phyloP scores from a whole-genome alignment of 2,888 invertebrate species.

The Linnaemya tessellans region DNA sequence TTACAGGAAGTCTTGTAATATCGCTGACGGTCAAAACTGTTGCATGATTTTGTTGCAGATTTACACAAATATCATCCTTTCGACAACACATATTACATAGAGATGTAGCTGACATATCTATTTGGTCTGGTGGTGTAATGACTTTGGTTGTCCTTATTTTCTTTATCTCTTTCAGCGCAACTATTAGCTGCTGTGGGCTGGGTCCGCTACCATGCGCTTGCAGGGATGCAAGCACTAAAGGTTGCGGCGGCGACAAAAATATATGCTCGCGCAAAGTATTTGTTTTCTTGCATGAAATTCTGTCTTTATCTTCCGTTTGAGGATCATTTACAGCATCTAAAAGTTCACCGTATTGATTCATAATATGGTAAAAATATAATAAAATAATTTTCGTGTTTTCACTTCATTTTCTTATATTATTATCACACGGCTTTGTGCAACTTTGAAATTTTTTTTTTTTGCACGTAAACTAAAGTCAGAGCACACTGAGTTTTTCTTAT shows the following conservation, averaged over 20 bases:
- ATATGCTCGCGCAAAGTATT: not conserved
- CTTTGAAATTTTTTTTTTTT: not conserved
- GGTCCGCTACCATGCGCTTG: constrained; percentile 10
- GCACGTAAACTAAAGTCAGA: no score
- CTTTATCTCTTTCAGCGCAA: not conserved
- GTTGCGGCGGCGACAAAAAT: not conserved
- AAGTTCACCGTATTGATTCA: constrained; percentile 20
- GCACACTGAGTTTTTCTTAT: not conserved
- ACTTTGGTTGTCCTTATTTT: not conserved
- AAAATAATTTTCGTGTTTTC: not conserved
- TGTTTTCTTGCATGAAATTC: not conserved
- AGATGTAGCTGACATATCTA: constrained; percentile 1
- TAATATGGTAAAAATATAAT: constrained; percentile 6
- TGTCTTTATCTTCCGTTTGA: not conserved
- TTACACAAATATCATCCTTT: constrained; percentile 53
- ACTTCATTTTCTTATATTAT: constrained; percentile 3
- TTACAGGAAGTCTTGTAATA: constrained; percentile 64
- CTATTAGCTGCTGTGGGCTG: not conserved
- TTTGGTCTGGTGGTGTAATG: not conserved
- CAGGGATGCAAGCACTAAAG: constrained; percentile 6
- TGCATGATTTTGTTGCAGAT: constrained; percentile 57
- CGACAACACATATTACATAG: constrained; percentile 63
- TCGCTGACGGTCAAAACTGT: constrained; percentile 63
- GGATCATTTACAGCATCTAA: constrained; percentile 4
- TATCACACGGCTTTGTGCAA: constrained; percentile 11